A percentile compares a stretch with the other conserved stretches of the same genome.
These are phyloP conservation scores for Scarus forsteni DNA, from an alignment of 2,797 vertebrate genomes.

Conservation along the genomic window DNA sequence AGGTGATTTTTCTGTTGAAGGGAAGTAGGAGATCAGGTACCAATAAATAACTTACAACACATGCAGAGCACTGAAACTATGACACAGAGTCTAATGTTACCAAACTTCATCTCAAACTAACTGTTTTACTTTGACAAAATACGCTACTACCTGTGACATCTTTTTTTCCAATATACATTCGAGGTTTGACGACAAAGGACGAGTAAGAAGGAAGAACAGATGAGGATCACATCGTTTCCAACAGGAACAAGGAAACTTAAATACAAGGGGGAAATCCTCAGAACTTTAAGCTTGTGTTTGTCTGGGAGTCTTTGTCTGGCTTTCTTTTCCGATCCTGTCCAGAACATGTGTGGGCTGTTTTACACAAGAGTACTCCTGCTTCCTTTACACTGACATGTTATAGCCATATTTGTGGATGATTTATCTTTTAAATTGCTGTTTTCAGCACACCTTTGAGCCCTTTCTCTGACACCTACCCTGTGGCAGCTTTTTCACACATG, in stretches of 20 bases:
- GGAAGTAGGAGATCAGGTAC: neutral
- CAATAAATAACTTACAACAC: slow-evolving; percentile 2
- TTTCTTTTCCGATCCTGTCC: too few relatives aligned
- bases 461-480: too few relatives aligned
- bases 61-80: slow-evolving; percentile 21
- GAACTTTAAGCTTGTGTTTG: too few relatives aligned
- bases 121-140: slow-evolving; percentile 1
- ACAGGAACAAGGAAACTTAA: too few relatives aligned
- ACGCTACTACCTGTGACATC: slow-evolving; percentile 11
- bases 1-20: neutral
- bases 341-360: neutral
- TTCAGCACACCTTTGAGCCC: too few relatives aligned
- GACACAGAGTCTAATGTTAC: slow-evolving; percentile 16
- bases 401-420: neutral
- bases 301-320: too few relatives aligned
- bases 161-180: slow-evolving; percentile 8
- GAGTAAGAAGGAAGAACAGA: neutral
- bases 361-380: neutral
- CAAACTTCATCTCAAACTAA: slow-evolving; percentile 8
- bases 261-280: too few relatives aligned
- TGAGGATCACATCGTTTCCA: too few relatives aligned
- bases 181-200: slow-evolving; percentile 7
- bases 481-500: too few relatives aligned
- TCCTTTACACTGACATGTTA: neutral
- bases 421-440: too few relatives aligned